These are phyloP conservation scores for Alosa alosa DNA, from an alignment of 2,113 vertebrate species.

Conservation along the genomic window DNA sequence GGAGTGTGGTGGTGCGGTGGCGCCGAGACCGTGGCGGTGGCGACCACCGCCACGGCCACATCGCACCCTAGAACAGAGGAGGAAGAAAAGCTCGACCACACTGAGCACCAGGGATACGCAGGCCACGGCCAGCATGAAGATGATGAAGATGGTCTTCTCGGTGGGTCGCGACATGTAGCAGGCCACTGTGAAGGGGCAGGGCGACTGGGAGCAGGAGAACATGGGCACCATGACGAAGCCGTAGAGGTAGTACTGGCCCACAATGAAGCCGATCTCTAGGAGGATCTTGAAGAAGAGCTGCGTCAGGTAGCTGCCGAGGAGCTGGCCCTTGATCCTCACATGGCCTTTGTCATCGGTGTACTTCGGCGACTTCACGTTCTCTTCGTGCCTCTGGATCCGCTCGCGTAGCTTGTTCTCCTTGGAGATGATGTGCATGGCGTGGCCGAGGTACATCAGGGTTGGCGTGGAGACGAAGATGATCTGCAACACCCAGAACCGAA, in stretches of 20 bases:
- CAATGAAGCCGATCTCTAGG: conserved; percentile 73
- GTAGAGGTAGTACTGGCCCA: conserved; percentile 79
- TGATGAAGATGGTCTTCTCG: conserved; percentile 82
- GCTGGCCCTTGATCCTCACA: conserved; percentile 71
- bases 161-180: conserved; percentile 82
- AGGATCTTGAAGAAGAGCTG: conserved; percentile 74
- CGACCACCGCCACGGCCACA: conserved; percentile 38
- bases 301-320: conserved; percentile 72
- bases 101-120: conserved; percentile 74
- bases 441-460: conserved; percentile 89
- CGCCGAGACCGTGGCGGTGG: conserved; percentile 29
- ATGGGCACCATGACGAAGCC: conserved; percentile 77
- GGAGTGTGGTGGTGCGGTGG: conserved; percentile 44
- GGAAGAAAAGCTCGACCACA: conserved; percentile 72
- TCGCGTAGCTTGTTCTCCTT: conserved; percentile 84
- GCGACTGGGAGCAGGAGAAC: conserved; percentile 71
- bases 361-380: conserved; percentile 49
- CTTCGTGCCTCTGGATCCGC: conserved; percentile 43
- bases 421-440: conserved; percentile 84
- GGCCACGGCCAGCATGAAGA: conserved; percentile 78
- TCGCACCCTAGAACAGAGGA: conserved; percentile 59
- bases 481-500: conserved; percentile 91
- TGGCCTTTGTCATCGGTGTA: conserved; percentile 79
- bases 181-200: conserved; percentile 78
- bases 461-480: conserved; percentile 96